Conservation (phyloP, 1,140 invertebrate genomes). For the Pseudomyrmex gracilis region DNA sequence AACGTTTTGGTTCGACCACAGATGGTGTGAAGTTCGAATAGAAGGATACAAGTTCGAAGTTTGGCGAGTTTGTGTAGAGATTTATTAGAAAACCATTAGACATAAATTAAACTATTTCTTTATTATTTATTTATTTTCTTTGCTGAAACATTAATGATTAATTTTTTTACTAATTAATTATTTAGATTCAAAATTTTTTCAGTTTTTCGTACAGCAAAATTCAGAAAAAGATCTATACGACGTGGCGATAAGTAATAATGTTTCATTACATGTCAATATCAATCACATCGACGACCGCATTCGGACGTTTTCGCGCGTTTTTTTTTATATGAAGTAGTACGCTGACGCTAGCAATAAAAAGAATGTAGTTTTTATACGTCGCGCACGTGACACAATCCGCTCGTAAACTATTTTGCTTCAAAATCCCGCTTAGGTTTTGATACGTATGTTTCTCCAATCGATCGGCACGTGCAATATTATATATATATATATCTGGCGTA, state of each 20-base stretch:
- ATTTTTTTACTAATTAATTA: not conserved
- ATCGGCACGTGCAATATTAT: not conserved
- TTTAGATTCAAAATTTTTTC: not conserved
- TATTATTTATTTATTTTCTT: no score
- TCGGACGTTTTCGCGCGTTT: conserved; percentile 1
- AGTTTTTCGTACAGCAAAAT: not conserved
- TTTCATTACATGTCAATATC: no score
- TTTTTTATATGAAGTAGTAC: conserved; percentile 2
- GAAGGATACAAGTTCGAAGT: no score
- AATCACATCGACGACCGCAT: not conserved
- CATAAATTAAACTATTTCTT: no score
- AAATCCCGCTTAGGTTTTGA: conserved; percentile 12
- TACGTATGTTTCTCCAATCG: not conserved
- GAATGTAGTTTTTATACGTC: not conserved
- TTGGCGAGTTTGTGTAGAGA: no score
- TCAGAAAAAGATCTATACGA: no score
- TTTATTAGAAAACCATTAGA: no score
- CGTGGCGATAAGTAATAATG: no score
- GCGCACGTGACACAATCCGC: not conserved
- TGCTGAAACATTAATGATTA: no score
- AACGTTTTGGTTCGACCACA: no score
- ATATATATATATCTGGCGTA: not conserved
- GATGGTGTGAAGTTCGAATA: no score
- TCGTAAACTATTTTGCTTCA: not conserved
- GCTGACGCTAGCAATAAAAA: not conserved